These are phyloP conservation scores for Ibycter americanus DNA, from an alignment of 2,797 vertebrate species.

Conservation along the genomic window DNA sequence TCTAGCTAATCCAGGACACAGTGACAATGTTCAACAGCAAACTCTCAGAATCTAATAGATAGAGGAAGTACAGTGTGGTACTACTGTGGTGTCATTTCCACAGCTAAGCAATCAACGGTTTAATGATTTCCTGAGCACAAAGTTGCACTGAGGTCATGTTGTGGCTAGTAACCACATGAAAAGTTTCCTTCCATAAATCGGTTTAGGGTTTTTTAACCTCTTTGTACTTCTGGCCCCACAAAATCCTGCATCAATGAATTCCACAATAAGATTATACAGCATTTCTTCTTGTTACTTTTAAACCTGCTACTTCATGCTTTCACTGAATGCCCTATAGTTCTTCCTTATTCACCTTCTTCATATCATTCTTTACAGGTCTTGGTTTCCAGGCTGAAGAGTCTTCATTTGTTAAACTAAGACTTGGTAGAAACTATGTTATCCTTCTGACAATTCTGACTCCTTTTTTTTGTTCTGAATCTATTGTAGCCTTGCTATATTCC, in stretches of 20 bases:
- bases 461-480: background rate
- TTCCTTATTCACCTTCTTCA: background rate
- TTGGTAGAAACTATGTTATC: background rate
- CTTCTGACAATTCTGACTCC: background rate
- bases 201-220: background rate
- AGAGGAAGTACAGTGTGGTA: background rate
- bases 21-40: background rate
- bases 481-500: background rate
- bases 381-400: background rate
- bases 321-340: background rate
- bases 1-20: background rate
- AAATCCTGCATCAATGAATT: background rate
- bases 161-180: background rate
- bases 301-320: background rate
- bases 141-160: background rate
- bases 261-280: background rate
- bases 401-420: background rate
- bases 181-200: background rate
- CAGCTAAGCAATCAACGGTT: background rate
- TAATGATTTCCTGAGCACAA: background rate
- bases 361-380: background rate
- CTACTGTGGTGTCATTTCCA: background rate
- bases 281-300: slow-evolving; percentile 1
- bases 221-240: background rate
- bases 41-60: background rate